These are phyloP conservation scores for Synergus umbraculus DNA, from an alignment of 2,888 invertebrate species.

Conservation along the genomic window DNA sequence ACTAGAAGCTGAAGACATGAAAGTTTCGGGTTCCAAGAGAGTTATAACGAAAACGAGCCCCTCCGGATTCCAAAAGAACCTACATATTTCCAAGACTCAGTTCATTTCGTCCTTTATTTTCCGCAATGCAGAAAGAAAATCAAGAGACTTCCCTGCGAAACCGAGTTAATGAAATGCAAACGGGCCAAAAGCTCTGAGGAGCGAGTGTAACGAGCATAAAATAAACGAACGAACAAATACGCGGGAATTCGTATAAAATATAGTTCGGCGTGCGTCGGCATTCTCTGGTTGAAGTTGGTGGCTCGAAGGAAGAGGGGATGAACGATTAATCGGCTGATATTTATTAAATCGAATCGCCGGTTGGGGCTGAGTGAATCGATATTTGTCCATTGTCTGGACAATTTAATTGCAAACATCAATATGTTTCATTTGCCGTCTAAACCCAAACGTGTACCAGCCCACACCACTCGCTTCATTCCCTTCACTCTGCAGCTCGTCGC, in stretches of 20 bases:
- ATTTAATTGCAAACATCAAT: conserved; percentile 75
- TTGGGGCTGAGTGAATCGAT: conserved; percentile 64
- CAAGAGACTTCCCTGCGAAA: conserved; percentile 48
- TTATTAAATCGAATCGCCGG: conserved; percentile 71
- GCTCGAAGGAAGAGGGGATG: conserved; percentile 16
- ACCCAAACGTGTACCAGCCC: conserved; percentile 37
- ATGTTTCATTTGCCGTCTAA: conserved; percentile 62
- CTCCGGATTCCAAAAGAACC: conserved; percentile 9
- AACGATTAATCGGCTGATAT: conserved; percentile 64
- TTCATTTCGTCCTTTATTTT: neutral
- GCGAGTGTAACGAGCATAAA: conserved; percentile 61
- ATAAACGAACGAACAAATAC: conserved; percentile 64
- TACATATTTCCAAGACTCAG: neutral
- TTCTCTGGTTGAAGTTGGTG: conserved; percentile 13
- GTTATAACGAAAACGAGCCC: neutral
- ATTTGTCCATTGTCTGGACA: conserved; percentile 74
- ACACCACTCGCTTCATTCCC: conserved; percentile 30
- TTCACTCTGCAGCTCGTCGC: conserved; percentile 19
- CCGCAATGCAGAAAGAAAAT: conserved; percentile 56
- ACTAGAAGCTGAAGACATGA: neutral
- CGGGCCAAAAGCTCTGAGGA: conserved; percentile 49
- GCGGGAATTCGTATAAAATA: conserved; percentile 57
- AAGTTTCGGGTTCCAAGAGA: neutral
- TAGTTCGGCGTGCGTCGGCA: conserved; percentile 55
- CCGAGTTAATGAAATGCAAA: conserved; percentile 72